Conservation (phyloP, 2,797 vertebrate genomes). For the Phoebastria nigripes region DNA sequence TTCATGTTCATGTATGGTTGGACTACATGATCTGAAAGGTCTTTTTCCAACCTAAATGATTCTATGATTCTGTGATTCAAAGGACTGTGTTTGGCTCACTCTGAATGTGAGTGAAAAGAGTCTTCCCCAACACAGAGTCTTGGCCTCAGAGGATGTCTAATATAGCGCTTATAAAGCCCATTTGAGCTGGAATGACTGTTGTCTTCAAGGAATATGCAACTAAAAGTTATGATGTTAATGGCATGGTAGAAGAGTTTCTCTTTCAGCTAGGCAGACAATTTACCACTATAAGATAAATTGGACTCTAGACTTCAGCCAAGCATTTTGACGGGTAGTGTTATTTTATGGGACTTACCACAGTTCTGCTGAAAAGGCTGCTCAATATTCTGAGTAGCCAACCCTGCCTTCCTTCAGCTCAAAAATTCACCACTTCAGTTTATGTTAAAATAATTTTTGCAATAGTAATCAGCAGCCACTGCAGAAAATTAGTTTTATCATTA, state of each 20-base stretch:
- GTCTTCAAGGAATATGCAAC: neutral
- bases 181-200: neutral
- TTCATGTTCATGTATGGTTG: fast-evolving
- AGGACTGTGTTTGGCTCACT: neutral
- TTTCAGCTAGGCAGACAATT: neutral
- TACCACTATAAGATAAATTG: neutral
- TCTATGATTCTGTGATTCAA: neutral
- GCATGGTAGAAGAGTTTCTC: neutral
- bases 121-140: neutral
- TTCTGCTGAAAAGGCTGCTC: constrained; percentile 24
- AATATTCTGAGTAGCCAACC: constrained; percentile 30
- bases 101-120: neutral
- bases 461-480: constrained; percentile 45
- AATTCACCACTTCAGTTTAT: constrained; percentile 43
- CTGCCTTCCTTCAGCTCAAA: constrained; percentile 20
- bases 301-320: neutral
- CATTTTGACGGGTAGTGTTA: constrained; percentile 16
- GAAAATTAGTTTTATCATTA: constrained; percentile 75
- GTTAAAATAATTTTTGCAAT: constrained; percentile 51
- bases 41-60: neutral
- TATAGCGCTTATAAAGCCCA: neutral
- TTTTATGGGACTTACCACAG: constrained; percentile 5
- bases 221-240: neutral
- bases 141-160: neutral
- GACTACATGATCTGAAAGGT: neutral